Evolutionary conservation across 2,888 invertebrate genomes (phyloP), one percentile per base, ranked within the genome.

Genomic region (Latrodectus hesperus): DNA sequence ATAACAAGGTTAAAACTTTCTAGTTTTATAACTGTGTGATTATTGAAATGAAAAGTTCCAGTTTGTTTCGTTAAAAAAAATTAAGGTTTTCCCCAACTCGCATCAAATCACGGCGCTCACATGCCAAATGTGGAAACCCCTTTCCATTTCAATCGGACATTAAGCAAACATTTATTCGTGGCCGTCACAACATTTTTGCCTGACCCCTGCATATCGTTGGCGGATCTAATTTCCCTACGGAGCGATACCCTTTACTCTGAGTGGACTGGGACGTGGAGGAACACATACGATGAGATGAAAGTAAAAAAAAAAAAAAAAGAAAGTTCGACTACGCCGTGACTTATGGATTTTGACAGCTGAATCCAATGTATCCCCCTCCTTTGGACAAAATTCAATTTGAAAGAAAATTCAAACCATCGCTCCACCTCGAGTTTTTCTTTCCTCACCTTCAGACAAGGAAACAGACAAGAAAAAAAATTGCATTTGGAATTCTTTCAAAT

Each of bases 141-240:
- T 9, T 26, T 12, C 49, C 9, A 10, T n/a, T 76, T 22, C 64
- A 38, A 76, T 80, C 76, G 70, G 85, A 86, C 75, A 86, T 86
- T 86, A 86, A 52, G 78, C 80, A 86, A 86, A 86, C 85, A 86
- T 86, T 86, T 86, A 86, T 86, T 86, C 85, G 75, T 52, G 79
- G 76, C 76, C 75, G 85, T 86, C 85, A 80, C 85, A 86, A 76
- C 80, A 71, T 80, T 86, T 60, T 64, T 80, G 80, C 67, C 85
- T 86, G 85, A 86, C 85, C 85, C 84, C 80, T 86, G 85, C 85
- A 86, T 86, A 86, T 86, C 71, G 80, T 86, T 86, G 75, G 80
- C 70, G 85, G 60, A 76, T 78, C 78, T 86, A 86, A 86, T 86
- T 86, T 86, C 85, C 85, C 85, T 53, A 71, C 70, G 85, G 85